These are phyloP conservation scores for Alaudala cheleensis DNA, from an alignment of 2,113 vertebrate species.

Conservation along the genomic window DNA sequence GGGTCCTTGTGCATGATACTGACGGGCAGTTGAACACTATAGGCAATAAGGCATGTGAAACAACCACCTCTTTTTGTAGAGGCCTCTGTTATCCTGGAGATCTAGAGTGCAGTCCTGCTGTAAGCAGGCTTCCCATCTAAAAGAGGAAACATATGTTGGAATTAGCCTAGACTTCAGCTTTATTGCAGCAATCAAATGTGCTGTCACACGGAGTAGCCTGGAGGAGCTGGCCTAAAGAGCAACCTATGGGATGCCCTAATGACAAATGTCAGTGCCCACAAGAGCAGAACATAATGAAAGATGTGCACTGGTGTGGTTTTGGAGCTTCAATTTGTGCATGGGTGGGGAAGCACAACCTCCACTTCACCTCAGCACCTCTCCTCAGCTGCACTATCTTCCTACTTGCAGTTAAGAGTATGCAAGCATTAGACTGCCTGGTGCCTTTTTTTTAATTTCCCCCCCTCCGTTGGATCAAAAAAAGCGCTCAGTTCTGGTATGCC, in stretches of 20 bases:
- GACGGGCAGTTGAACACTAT: not conserved
- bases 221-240: not conserved
- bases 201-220: accelerated
- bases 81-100: not conserved
- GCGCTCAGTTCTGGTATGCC: slow-evolving; percentile 21
- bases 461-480: not conserved
- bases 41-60: not conserved
- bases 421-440: not conserved
- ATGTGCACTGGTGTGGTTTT: not conserved
- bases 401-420: not conserved
- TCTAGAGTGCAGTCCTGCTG: not conserved
- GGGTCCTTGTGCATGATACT: accelerated
- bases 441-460: not conserved
- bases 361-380: not conserved
- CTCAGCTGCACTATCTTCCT: not conserved
- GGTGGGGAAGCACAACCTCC: not conserved
- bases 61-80: not conserved
- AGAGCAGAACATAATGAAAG: not conserved
- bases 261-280: not conserved
- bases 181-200: not conserved
- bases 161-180: not conserved
- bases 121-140: not conserved
- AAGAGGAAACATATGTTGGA: not conserved
- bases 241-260: not conserved
- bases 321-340: not conserved